Base-by-base conservation (phyloP, 2,113 vertebrate species). In the Ardeotis arabs region DNA sequence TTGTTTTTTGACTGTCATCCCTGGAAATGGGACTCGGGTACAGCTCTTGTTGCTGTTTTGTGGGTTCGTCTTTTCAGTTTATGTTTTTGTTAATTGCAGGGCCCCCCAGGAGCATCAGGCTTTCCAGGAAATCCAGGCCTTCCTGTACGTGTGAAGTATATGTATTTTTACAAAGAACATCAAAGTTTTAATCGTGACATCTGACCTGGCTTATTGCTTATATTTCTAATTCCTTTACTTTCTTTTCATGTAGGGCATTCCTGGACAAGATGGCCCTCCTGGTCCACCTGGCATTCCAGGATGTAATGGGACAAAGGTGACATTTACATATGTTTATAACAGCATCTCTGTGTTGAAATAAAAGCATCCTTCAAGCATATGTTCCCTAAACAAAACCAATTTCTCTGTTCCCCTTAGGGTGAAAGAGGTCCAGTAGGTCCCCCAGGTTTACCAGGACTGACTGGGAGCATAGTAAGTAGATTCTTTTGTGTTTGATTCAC, bases 301-400 rank as follows among this genome's bases (percentile, higher is more conserved):
- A 85, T 99, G 99, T 97, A 99, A 99, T 28, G 99, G 99, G 87
- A 99, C 99, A 62, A 99, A 99, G 98, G 99, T 99, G 91, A 96
- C 37, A 72, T 78, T 90, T 79, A 15, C 9, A 44, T 31, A 28
- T 4, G 1, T 82, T 60, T 85, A 22, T 77, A 27, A 35, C n/a
- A 47, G 12, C 66, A 35, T 19, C 15, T 35, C 29, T 83, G 17
- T 37, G 21, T 58, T 56, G 24, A 23, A 77, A 39, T 41, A 47
- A 49, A 69, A 67, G 16, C 4, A 25, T 13, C 21, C 11, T 23
- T 79, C 39, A 63, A 47, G 23, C 5, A 1, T 49, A 21, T 52
- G 14, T 90, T 93, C 28, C 49, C 66, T 84, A 67, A 90, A 70
- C 44, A 68, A 93, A 84, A 45, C 27, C 2, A 12, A 23, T 84